Base-by-base conservation (phyloP, 2,797 vertebrate species). In the Chaunax sp. region DNA sequence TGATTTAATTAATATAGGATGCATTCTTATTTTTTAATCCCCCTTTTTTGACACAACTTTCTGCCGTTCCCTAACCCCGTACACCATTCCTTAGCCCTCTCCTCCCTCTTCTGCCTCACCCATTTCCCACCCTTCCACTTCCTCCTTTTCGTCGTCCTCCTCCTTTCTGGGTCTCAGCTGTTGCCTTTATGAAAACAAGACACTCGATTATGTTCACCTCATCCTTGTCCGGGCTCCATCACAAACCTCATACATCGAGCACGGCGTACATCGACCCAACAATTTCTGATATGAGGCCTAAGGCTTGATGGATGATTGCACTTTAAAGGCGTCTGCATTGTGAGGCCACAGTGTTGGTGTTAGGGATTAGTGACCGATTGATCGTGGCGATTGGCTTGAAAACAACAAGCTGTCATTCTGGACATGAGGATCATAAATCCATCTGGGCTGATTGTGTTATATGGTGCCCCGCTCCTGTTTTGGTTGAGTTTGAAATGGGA, bases 181-280 rank as follows among this genome's bases (percentile, higher is more conserved):
- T 84, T 91, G 86, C 62, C n/a, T 88, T 84, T 88, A 84, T 84
- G 83, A 87, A 90, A 91, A 91, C 88, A 91, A 87, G 84, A 77
- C 81, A 89, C 86, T 90, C 77, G 57, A 91, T 92, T 83, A 88
- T 82, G 50, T 78, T 77, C 68, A 19, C 52, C 81, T 74, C 72
- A 40, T 75, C 45, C 26, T 79, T 82, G 87, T 82, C 78, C 11
- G 35, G 67, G 59, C 82, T 72, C 78, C 71, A 65, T 89, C 33
- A 30, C 60, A 86, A 85, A 84, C 69, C 74, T 75, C 82, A 77
- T 84, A 72, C 82, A 78, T 88, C 80, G 77, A 82, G 67, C 78
- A 30, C 28, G 35, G 67, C 73, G 56, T 49, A 45, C 55, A 81
- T 85, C 78, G 77, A 81, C 85, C 77, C 63, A 83, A 69, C 84